Base-by-base conservation (phyloP, 1,140 invertebrate species). In the Drosophila nigrodunni region DNA sequence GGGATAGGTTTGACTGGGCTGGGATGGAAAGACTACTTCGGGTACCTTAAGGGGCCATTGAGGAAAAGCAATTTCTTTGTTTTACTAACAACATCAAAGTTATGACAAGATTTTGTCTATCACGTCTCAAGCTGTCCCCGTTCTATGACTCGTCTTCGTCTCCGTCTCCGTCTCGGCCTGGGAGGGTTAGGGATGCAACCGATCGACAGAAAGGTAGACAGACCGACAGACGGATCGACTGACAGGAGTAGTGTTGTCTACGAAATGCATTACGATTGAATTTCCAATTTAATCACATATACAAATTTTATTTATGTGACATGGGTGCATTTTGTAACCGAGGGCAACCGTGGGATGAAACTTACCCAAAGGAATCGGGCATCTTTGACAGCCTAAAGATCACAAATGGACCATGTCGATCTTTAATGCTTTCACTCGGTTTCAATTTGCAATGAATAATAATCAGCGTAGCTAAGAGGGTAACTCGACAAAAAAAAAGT, bases 71-170 rank as follows among this genome's bases (percentile, higher is more conserved):
- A 89, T 85, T 78, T 65, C 85, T 66, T 89, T 89, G 85, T 89
- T 89, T 89, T 89, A 90, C 86, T 85, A 78, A 89, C 67, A 89
- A 88, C 87, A 90, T 90, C 88, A 90, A 90, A 90, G 88, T 90
- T 90, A 90, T 90, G 88, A 90, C 88, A 90, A 83, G 88, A 90
- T 90, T 90, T 90, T 90, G 87, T 90, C 87, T 90, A 90, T 87
- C 87, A 90, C 49, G 41, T 34, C 70, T 67, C 70, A 68, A 68
- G 69, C 58, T 77, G 64, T 74, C 39, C 79, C 54, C 73, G 68
- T 57, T 44, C 67, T 44, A 58, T 30, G 35, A 64, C 57, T 59
- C 54, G 7, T 58, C 49, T 58, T 52, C 35, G 41, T 13, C 47
- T 50, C 39, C 35, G 41, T 13, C 47, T 50, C 39, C n/a, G 41